Base-by-base conservation (phyloP, 2,113 vertebrate genomes). In the Brienomyrus longianalis region DNA sequence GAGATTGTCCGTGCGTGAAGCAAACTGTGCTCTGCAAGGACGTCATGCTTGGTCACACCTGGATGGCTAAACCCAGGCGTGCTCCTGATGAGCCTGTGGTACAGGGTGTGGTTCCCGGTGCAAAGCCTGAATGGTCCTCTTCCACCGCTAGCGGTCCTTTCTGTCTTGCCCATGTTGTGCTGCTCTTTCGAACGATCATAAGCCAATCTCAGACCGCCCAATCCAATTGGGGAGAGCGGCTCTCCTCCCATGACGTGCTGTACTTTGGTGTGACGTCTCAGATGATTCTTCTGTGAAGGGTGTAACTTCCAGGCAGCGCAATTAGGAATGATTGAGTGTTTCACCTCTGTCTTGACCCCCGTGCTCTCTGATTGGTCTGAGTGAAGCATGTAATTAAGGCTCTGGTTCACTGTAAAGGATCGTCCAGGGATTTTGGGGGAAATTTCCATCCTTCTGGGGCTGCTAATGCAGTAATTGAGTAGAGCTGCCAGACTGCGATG, bases 191-290 rank as follows among this genome's bases (percentile, higher is more conserved):
- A 86, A 6, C 66, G 21, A 89, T 89, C 48, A 52, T 27, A 80
- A 59, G 10, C 52, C 54, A 88, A 88, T 62, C 54, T 21, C 17
- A 8, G 19, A 45, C 70, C 13, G 50, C 93, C 94, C 92, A 93
- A 92, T 87, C 86, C 89, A 80, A 10, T 91, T 87, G 6, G n/a
- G 77, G 39, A 13, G 15, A 21, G n/a, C 83, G 83, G 88, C 90
- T 90, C 27, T 87, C 35, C 89, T 88, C 5, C 13, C 51, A 39
- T 31, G 9, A n/a, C 83, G n/a, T 35, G 9, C 7, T 51, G 1
- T 83, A 17, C 48, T 10, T 15, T 43, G 27, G 50, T 80, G 15
- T 52, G 15, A 52, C 0, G 9, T 52, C 43, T 45, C 35, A 19
- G 17, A 47, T 45, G 80, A 47, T 83, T 47, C 21, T 83, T 48